Percentiles rank a stretch among this genome's conserved stretches.
Evolutionary conservation across 2,797 vertebrate genomes (phyloP).

Genomic region (Natrix natrix): DNA sequence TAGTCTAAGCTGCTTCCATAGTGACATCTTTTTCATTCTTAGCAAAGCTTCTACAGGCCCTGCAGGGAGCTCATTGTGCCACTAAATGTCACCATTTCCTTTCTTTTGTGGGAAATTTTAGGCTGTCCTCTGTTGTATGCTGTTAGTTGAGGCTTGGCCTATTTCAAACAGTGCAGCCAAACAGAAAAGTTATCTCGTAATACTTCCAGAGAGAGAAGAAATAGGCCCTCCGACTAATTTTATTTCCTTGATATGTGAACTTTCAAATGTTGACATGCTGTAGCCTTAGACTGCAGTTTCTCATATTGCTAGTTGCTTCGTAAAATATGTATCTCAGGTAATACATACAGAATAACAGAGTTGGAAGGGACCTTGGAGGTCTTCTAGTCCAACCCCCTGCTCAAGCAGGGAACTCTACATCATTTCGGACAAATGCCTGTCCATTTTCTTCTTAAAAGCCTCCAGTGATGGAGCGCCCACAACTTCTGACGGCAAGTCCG

Average conservation of each 20-base stretch:
- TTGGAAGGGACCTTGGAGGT: neutral
- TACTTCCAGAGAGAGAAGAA: neutral
- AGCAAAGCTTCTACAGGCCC: neutral
- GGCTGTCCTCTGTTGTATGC: constrained; percentile 1
- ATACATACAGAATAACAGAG: neutral
- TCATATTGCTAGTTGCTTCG: neutral
- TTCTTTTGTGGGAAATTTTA: constrained; percentile 34
- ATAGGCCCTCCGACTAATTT: neutral
- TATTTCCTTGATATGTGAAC: neutral
- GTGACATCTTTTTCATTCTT: neutral
- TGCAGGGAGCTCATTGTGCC: neutral
- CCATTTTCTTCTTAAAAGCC: neutral
- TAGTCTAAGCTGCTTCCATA: neutral
- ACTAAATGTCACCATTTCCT: constrained; percentile 64
- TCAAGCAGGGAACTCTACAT: neutral
- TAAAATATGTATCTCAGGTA: neutral
- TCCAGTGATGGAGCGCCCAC: neutral
- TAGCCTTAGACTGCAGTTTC: neutral
- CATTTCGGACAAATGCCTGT: too few relatives aligned
- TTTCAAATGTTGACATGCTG: neutral
- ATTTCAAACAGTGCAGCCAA: constrained; percentile 36
- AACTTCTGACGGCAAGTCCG: neutral
- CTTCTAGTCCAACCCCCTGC: neutral
- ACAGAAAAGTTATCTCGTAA: neutral
- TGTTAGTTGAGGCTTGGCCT: constrained; percentile 39